Conservation (phyloP, 2,797 vertebrate genomes). For the Cynodonichthys magdalenae region DNA sequence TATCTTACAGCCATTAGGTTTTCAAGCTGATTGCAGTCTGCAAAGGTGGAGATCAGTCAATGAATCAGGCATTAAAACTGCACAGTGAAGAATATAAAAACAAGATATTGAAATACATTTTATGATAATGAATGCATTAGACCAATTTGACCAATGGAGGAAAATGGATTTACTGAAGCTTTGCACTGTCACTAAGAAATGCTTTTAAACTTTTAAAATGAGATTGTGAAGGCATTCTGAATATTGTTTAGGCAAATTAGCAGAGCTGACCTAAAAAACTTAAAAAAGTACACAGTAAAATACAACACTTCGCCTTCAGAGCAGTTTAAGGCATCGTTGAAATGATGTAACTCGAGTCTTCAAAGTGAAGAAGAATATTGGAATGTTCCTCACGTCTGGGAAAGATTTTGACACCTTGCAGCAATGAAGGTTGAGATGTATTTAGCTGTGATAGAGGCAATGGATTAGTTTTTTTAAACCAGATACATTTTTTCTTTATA, state of each 20-base stretch:
- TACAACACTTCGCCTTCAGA: slow-evolving; percentile 24
- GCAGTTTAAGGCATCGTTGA: slow-evolving; percentile 17
- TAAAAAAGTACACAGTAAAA: slow-evolving; percentile 13
- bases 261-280: slow-evolving; percentile 27
- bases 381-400: slow-evolving; percentile 38
- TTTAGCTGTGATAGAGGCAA: slow-evolving; percentile 35
- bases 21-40: slow-evolving; percentile 38
- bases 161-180: slow-evolving; percentile 22
- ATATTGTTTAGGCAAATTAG: slow-evolving; percentile 41
- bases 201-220: slow-evolving; percentile 18
- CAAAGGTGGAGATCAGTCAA: slow-evolving; percentile 34
- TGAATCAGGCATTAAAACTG: slow-evolving; percentile 27
- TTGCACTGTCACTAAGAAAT: slow-evolving; percentile 17
- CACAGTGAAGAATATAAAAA: slow-evolving; percentile 27
- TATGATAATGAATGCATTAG: slow-evolving; percentile 30
- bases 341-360: slow-evolving; percentile 25
- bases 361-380: slow-evolving; percentile 38
- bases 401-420: slow-evolving; percentile 30
- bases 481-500: slow-evolving; percentile 15
- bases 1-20: slow-evolving; percentile 48
- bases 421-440: slow-evolving; percentile 33
- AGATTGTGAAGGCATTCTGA: slow-evolving; percentile 30
- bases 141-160: slow-evolving; percentile 32
- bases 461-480: slow-evolving; percentile 36
- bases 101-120: slow-evolving; percentile 32